These are phyloP conservation scores for Griposia aprilina DNA, from an alignment of 2,888 invertebrate species.

Conservation along the genomic window DNA sequence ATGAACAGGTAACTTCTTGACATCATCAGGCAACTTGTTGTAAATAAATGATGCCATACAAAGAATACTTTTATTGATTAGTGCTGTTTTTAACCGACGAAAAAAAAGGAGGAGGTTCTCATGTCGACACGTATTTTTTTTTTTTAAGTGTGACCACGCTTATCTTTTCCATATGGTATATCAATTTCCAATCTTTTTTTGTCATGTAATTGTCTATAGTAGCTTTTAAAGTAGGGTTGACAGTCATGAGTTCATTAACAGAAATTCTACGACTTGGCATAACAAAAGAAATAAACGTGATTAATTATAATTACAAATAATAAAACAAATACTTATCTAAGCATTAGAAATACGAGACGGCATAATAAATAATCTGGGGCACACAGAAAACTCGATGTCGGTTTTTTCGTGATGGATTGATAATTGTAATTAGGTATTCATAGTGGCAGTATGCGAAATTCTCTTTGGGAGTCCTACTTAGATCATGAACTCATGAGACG, in stretches of 20 bases:
- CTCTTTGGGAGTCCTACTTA: neutral
- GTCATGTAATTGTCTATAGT: too few relatives aligned
- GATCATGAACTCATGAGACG: constrained; percentile 23
- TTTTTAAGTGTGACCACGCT: too few relatives aligned
- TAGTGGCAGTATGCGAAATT: constrained; percentile 15
- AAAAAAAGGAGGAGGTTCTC: too few relatives aligned
- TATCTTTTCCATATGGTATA: too few relatives aligned
- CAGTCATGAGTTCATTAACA: neutral
- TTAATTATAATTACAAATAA: constrained; percentile 4
- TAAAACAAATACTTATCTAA: neutral
- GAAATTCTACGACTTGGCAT: neutral
- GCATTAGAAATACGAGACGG: constrained; percentile 3
- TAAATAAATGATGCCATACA: too few relatives aligned
- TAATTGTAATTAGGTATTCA: constrained; percentile 39
- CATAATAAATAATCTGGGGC: neutral
- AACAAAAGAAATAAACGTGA: neutral
- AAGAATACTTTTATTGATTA: too few relatives aligned
- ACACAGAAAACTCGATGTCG: constrained; percentile 2
- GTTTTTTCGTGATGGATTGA: constrained; percentile 4
- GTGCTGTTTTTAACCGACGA: too few relatives aligned
- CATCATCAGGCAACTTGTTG: too few relatives aligned
- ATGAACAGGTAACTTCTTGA: too few relatives aligned
- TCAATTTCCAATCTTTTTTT: too few relatives aligned
- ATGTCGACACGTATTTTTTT: too few relatives aligned
- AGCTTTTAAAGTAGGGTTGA: too few relatives aligned